phyloP scores from a whole-genome alignment of 1,140 invertebrate genomes.

The Condylostylus longicornis region DNA sequence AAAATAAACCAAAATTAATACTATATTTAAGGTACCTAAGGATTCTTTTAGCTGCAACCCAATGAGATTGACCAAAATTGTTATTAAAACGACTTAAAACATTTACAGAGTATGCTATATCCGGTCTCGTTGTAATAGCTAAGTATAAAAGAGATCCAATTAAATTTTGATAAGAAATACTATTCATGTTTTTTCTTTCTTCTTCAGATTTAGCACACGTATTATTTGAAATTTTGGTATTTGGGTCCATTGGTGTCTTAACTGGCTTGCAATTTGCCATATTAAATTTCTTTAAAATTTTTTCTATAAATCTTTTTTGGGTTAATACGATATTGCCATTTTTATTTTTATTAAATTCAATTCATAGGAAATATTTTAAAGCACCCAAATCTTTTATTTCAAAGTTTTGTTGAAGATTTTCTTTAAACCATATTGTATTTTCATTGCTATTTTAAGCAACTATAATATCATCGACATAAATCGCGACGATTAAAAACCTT shows the following conservation, averaged over 20 bases:
- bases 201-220: slow-evolving; percentile 6
- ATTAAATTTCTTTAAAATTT: too few species aligned
- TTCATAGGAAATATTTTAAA: too few species aligned
- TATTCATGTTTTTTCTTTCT: slow-evolving; percentile 8
- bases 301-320: too few species aligned
- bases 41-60: slow-evolving; percentile 24
- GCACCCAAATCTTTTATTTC: too few species aligned
- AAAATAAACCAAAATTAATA: slow-evolving; percentile 8
- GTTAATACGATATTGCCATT: too few species aligned
- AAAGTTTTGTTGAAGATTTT: too few species aligned
- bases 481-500: neutral
- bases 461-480: slow-evolving; percentile 9
- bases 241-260: slow-evolving; percentile 14
- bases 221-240: slow-evolving; percentile 11
- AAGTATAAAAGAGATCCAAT: slow-evolving; percentile 30
- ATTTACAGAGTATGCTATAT: slow-evolving; percentile 28
- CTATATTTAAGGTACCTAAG: slow-evolving; percentile 29
- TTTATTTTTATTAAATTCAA: too few species aligned
- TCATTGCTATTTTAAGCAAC: too few species aligned
- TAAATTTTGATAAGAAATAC: slow-evolving; percentile 20
- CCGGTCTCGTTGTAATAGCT: slow-evolving; percentile 25
- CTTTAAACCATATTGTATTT: too few species aligned
- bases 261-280: slow-evolving; percentile 14
- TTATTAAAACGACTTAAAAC: slow-evolving; percentile 25
- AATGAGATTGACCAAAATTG: slow-evolving; percentile 19